These are phyloP conservation scores for Ptilorrhoa leucosticta DNA, from an alignment of 2,113 vertebrate genomes.

Conservation along the genomic window DNA sequence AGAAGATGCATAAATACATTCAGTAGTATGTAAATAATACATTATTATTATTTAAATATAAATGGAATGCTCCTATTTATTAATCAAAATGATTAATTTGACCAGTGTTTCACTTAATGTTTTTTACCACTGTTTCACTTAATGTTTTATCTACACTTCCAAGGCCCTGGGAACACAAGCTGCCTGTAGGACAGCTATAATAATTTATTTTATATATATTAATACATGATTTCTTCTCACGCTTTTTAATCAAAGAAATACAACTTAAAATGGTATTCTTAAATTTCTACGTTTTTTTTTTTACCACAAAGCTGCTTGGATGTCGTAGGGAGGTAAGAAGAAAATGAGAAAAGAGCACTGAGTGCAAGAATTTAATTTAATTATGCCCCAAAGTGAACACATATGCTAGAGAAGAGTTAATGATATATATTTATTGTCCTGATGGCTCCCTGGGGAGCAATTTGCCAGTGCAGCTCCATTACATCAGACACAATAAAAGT, in stretches of 20 bases:
- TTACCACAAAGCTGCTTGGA: neutral
- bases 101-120: neutral
- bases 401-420: slow-evolving; percentile 78
- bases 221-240: fast-evolving
- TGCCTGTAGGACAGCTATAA: neutral
- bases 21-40: too few relatives aligned
- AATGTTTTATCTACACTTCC: neutral
- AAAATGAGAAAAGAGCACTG: neutral
- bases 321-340: neutral
- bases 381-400: slow-evolving; percentile 49
- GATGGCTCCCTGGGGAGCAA: slow-evolving; percentile 82
- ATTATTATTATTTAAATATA: neutral
- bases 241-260: neutral
- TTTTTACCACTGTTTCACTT: neutral
- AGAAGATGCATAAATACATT: neutral
- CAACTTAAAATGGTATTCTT: neutral
- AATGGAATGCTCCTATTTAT: neutral
- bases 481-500: slow-evolving; percentile 86
- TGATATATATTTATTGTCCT: slow-evolving; percentile 77
- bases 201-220: neutral
- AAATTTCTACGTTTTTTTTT: neutral
- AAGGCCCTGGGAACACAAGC: neutral
- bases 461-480: slow-evolving; percentile 87
- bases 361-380: slow-evolving; percentile 16
- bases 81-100: neutral